Evolutionary conservation across 2,113 vertebrate species (phyloP).

Genomic region (Romanogobio albipinnatus): DNA sequence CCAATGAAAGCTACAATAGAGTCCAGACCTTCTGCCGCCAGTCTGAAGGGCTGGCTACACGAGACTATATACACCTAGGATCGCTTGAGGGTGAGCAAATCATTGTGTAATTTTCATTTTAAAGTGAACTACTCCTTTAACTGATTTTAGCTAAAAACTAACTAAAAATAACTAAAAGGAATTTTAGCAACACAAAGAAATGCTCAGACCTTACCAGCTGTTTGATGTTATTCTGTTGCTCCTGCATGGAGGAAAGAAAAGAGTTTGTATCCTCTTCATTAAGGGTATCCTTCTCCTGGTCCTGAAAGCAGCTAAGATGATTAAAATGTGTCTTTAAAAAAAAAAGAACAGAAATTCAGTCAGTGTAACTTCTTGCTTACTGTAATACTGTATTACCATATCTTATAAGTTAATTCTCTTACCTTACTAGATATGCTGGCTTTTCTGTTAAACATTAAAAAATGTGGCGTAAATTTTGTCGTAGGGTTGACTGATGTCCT

Average conservation of each 20-base stretch:
- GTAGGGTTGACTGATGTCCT: constrained; percentile 80
- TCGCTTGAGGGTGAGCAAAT: no score
- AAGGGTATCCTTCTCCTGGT: constrained; percentile 59
- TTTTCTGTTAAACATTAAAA: constrained; percentile 86
- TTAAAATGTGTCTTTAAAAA: constrained; percentile 66
- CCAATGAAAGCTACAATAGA: no score
- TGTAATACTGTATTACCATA: neutral
- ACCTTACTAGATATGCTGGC: constrained; percentile 74
- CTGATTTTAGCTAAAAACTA: no score
- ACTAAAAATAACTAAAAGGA: no score
- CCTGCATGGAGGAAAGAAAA: constrained; percentile 71
- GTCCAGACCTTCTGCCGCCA: no score
- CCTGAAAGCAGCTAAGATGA: constrained; percentile 68
- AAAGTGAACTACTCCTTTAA: no score
- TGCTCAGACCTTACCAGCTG: constrained; percentile 76
- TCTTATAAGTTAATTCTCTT: constrained; percentile 5
- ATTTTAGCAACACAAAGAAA: constrained; percentile 4
- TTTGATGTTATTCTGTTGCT: constrained; percentile 80
- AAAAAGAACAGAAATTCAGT: neutral
- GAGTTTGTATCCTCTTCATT: constrained; percentile 66
- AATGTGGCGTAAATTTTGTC: constrained; percentile 85
- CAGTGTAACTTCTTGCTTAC: neutral
- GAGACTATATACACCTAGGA: no score
- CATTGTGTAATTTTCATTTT: no score
- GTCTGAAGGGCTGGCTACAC: no score